These are phyloP conservation scores for Penaeus vannamei DNA, from an alignment of 1,140 invertebrate genomes.

Conservation along the genomic window DNA sequence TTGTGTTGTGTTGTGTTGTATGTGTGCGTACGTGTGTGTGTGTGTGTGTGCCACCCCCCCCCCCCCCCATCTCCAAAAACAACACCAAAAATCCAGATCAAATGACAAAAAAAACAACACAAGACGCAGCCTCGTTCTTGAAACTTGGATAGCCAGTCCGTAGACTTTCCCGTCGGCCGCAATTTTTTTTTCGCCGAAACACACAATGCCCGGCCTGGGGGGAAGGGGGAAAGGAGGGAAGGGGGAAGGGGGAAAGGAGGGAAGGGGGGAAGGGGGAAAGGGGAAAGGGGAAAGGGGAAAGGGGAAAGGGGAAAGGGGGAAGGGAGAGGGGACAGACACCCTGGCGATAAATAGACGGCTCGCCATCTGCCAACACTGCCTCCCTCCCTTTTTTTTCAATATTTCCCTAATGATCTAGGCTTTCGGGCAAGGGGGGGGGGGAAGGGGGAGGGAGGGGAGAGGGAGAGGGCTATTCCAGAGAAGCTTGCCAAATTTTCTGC, in stretches of 20 bases:
- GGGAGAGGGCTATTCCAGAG: slow-evolving; percentile 22
- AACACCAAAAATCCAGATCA: too few relatives aligned
- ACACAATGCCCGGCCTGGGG: too few relatives aligned
- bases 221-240: too few relatives aligned
- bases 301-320: background rate
- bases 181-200: too few relatives aligned
- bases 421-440: background rate
- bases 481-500: slow-evolving; percentile 41
- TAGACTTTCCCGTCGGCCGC: too few relatives aligned
- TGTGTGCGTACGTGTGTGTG: too few relatives aligned
- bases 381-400: slow-evolving; percentile 40
- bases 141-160: too few relatives aligned
- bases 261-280: background rate
- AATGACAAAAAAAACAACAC: too few relatives aligned
- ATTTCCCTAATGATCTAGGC: slow-evolving; percentile 55
- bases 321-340: slow-evolving; percentile 12
- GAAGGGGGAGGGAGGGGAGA: background rate
- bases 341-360: slow-evolving; percentile 4
- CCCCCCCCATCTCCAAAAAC: too few relatives aligned
- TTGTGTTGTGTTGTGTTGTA: too few relatives aligned
- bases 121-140: too few relatives aligned
- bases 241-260: slow-evolving; percentile 7
- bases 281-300: background rate
- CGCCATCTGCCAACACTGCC: slow-evolving; percentile 35
- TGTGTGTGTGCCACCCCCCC: too few relatives aligned